Conservation (phyloP, 30 jellyfish, hydroid and myxozoan genomes). For the Aurelia coerulea region DNA sequence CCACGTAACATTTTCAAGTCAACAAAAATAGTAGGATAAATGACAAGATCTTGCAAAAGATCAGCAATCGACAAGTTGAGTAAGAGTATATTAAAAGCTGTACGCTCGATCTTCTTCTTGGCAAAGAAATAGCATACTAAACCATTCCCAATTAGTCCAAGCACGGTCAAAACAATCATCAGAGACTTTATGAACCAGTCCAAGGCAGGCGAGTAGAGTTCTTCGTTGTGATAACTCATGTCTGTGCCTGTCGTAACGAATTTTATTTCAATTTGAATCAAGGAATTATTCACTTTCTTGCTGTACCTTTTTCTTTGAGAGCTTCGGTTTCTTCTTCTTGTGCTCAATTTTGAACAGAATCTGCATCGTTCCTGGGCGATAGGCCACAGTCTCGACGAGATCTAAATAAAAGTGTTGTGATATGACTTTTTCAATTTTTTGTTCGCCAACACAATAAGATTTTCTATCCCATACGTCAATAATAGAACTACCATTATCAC, state of each 20-base stretch:
- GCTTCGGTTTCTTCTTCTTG: no score
- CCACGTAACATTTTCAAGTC: slow-evolving; percentile 40
- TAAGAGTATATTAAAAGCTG: slow-evolving; percentile 43
- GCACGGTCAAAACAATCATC: slow-evolving; percentile 25
- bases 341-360: no score
- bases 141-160: slow-evolving; percentile 51
- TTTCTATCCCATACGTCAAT: no score
- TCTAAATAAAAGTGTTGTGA: no score
- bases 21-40: slow-evolving; percentile 50
- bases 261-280: no score
- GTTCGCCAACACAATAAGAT: no score
- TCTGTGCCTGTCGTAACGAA: background rate
- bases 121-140: slow-evolving; percentile 50
- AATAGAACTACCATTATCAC: no score
- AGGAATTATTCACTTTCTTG: no score
- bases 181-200: slow-evolving; percentile 59
- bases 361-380: no score
- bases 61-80: slow-evolving; percentile 51
- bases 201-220: slow-evolving; percentile 32
- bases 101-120: slow-evolving; percentile 8
- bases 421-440: no score
- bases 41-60: slow-evolving; percentile 32
- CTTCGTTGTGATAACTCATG: background rate
- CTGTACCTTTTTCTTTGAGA: no score
- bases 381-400: no score